A percentile compares a stretch with the other conserved stretches of the same genome.
Evolutionary conservation across 2,888 invertebrate genomes (phyloP).

Genomic region (Nowickia ferox): DNA sequence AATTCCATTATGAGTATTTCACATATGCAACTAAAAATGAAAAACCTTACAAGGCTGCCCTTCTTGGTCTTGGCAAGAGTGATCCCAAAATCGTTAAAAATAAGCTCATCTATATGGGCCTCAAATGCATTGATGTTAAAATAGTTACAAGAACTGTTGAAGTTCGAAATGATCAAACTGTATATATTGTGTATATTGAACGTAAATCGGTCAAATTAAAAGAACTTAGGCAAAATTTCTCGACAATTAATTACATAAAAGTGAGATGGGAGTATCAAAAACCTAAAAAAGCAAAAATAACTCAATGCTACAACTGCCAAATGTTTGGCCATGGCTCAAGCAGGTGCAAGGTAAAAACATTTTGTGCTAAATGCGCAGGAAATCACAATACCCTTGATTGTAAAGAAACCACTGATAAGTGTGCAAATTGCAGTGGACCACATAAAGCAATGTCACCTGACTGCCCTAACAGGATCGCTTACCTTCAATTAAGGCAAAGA

Average conservation of each 20-base stretch:
- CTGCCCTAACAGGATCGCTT: background rate
- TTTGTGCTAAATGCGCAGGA: background rate
- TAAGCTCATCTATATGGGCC: background rate
- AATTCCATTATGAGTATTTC: slow-evolving; percentile 8
- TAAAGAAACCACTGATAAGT: background rate
- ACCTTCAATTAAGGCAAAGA: background rate
- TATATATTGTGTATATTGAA: background rate
- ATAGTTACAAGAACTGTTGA: slow-evolving; percentile 10
- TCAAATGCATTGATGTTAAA: slow-evolving; percentile 12
- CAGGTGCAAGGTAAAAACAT: background rate
- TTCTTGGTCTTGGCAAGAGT: background rate
- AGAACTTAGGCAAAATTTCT: background rate
- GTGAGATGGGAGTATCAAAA: slow-evolving; percentile 3
- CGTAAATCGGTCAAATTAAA: background rate
- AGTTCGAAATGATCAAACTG: background rate
- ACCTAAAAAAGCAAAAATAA: background rate
- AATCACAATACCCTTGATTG: background rate
- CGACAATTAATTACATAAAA: background rate
- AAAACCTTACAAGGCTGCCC: slow-evolving; percentile 16
- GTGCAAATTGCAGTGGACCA: background rate
- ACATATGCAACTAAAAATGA: slow-evolving; percentile 15
- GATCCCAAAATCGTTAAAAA: background rate
- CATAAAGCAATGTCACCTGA: background rate
- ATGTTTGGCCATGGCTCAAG: slow-evolving; percentile 5
- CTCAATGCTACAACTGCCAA: slow-evolving; percentile 1